A percentile compares a stretch with the other conserved stretches of the same genome.
Evolutionary conservation across 2,113 vertebrate species (phyloP).

Genomic region (Lophochroa leadbeateri): DNA sequence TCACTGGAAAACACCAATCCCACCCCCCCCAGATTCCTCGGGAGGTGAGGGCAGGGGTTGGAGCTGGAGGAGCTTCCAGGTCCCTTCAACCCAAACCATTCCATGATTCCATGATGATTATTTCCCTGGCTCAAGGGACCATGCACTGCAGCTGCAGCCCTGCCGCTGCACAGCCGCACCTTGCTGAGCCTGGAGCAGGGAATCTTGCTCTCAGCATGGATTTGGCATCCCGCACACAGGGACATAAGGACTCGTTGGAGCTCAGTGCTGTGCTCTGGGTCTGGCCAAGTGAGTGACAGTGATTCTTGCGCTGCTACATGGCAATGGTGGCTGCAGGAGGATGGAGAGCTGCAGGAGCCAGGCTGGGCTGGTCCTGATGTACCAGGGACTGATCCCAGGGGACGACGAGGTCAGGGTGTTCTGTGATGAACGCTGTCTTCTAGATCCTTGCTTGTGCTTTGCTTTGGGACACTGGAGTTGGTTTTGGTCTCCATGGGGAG

Average conservation of each 20-base stretch:
- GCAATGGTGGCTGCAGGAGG: not conserved
- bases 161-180: not conserved
- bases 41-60: not conserved
- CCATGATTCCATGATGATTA: not conserved
- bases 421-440: fast-evolving
- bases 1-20: not conserved
- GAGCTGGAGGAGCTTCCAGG: no score
- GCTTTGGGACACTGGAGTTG: not conserved
- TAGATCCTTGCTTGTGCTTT: not conserved
- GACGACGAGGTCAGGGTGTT: not conserved
- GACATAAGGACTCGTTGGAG: fast-evolving
- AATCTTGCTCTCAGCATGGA: not conserved
- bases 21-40: not conserved
- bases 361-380: not conserved
- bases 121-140: not conserved
- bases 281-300: not conserved
- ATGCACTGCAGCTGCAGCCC: fast-evolving
- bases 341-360: not conserved
- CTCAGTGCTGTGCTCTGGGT: not conserved
- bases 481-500: no score
- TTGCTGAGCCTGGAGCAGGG: not conserved
- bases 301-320: not conserved
- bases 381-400: not conserved
- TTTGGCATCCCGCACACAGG: not conserved
- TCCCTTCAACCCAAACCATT: not conserved